phyloP scores from a whole-genome alignment of 2,113 vertebrate species.

The Eolophus roseicapilla region DNA sequence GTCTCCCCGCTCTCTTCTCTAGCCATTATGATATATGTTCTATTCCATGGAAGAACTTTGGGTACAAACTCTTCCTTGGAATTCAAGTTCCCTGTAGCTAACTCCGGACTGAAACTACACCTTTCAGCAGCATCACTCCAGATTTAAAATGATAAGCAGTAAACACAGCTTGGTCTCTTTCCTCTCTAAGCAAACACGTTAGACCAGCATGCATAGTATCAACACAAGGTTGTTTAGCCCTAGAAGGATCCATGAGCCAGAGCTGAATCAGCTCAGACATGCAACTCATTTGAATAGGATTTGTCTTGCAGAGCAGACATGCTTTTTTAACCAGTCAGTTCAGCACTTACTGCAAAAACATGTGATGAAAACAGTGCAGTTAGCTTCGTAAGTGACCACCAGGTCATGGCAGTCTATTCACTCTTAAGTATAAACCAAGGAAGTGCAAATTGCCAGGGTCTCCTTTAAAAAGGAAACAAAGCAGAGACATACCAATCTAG shows the following conservation, averaged over 20 bases:
- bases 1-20: not conserved
- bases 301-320: conserved; percentile 16
- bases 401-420: not conserved
- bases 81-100: not conserved
- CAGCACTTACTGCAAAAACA: not conserved
- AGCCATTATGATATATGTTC: not conserved
- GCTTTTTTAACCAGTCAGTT: not conserved
- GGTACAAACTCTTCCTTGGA: not conserved
- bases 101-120: not conserved
- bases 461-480: not conserved
- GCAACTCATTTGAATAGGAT: conserved; percentile 17
- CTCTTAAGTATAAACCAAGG: not conserved
- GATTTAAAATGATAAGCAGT: not conserved
- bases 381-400: not conserved
- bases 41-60: not conserved
- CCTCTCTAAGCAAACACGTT: not conserved
- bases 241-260: not conserved
- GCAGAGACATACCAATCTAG: not conserved
- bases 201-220: not conserved
- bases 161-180: not conserved
- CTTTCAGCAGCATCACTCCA: not conserved
- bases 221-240: not conserved
- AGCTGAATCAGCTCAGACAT: conserved; percentile 27
- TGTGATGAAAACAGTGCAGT: not conserved
- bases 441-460: not conserved